Base-by-base conservation (phyloP, 2,113 vertebrate species). In the Pampusana beccarii region DNA sequence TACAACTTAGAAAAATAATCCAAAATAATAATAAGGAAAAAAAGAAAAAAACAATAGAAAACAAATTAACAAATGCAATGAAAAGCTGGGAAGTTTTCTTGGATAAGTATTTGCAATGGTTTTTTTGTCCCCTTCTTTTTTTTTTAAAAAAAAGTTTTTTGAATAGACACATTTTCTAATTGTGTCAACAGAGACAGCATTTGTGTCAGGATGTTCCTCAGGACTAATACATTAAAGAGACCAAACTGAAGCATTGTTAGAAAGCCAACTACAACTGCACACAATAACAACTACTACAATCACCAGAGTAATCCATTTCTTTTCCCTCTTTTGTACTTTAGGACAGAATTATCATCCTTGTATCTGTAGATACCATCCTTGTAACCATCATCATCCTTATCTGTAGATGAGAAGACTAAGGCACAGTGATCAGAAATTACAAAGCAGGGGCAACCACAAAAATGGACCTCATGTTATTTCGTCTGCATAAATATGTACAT, bases 381-480 rank as follows among this genome's bases (percentile, higher is more conserved):
- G 61, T 12, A 31, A 85, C n/a, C 51, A 44, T 48, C 28, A 40
- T 28, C 13, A 50, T 48, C 21, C n/a, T 13, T 25, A n/a, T 42
- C 60, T 84, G 16, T 54, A 84, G 56, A 67, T 46, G 17, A 70
- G 14, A 19, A 62, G 9, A 93, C 18, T 65, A 40, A 65, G 36
- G 29, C 24, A 79, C n/a, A 67, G 17, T 1, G 29, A 64, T 38
- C 3, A 85, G 24, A 36, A 79, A 31, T 61, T 67, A 78, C 6
- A 31, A 74, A 84, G 29, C 26, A 64, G 1, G 19, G 16, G 13
- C 34, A 71, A 64, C 7, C 28, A 72, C 24, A 61, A 87, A 78
- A 56, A 33, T 0, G 6, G 79, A 57, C 20, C 7, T 46, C 0
- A 0, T 17, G 11, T 26, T 4, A 4, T 44, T 40, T 57, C 17